Evolutionary conservation across 2,888 invertebrate genomes (phyloP), one percentile per base, ranked within the genome.

Genomic region (Amorpha juglandis): DNA sequence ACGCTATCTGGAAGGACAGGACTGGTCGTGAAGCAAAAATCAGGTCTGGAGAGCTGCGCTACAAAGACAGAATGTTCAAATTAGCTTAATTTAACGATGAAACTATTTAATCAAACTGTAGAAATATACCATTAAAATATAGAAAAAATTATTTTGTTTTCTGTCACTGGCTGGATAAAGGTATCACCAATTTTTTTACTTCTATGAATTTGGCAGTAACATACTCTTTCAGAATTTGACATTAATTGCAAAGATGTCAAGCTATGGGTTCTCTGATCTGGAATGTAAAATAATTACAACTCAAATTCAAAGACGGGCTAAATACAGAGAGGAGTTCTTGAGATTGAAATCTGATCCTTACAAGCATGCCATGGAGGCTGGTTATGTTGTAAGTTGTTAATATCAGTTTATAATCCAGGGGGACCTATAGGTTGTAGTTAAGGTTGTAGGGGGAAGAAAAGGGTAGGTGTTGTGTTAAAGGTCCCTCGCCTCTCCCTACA

Each of bases 31-130:
- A 97, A 78, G 72, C 90, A 0, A 78, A 89, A 71, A 95, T 94
- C 71, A 94, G 97, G 69, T 94, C 93, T 63, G 97, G 98, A 35
- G 94, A 96, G 89, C 94, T 97, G 1, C 94, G 95, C 51, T 97
- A 97, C 89, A 95, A 93, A 78, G 97, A 97, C 79, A 95, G 97
- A 78, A 70, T 81, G 35, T 95, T 95, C 80, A 97, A 96, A 89
- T 95, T 96, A 69, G 85, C 91, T 67, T 96, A 95, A 80, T 51
- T 63, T 27, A n/a, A 11, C 9, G 58, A 55, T 66, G n/a, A 70
- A 55, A 48, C 63, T 64, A 66, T 63, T 45, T 63, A 63, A 63
- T 16, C 62, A 35, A n/a, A 65, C 55, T 68, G 50, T 68, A 63
- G 63, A 53, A 74, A 71, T 75, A 71, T 71, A 77, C 68, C 69